Conservation (phyloP, 2,797 vertebrate genomes). For the Siniperca undulata region DNA sequence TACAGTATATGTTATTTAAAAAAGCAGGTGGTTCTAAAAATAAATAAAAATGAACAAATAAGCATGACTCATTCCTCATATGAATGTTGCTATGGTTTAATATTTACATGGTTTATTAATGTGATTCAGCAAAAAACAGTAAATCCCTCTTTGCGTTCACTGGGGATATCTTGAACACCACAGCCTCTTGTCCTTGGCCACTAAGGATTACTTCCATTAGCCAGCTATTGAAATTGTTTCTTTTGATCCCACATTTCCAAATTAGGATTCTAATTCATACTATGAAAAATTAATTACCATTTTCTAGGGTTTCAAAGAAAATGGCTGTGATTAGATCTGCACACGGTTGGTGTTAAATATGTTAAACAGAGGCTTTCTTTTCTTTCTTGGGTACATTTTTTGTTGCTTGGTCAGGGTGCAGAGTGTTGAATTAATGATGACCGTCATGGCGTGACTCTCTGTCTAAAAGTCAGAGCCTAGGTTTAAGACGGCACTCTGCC, state of each 20-base stretch:
- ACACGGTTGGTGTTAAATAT: conserved; percentile 79
- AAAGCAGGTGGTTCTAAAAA: conserved; percentile 1
- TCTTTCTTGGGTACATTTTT: conserved; percentile 50
- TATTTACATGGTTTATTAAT: conserved; percentile 66
- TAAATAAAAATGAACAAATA: conserved; percentile 12
- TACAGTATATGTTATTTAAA: conserved; percentile 2
- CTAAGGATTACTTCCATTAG: conserved; percentile 86
- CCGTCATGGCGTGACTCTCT: conserved; percentile 75
- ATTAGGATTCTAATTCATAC: conserved; percentile 92
- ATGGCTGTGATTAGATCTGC: conserved; percentile 79
- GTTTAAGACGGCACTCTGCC: conserved; percentile 46
- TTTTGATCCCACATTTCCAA: conserved; percentile 93
- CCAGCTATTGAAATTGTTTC: conserved; percentile 84
- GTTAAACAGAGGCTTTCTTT: conserved; percentile 56
- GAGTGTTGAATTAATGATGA: conserved; percentile 90
- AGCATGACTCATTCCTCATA: conserved; percentile 49
- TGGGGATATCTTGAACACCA: conserved; percentile 60
- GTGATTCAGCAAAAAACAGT: conserved; percentile 60
- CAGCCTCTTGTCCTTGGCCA: conserved; percentile 71
- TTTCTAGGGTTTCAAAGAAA: conserved; percentile 90
- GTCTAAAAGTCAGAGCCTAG: conserved; percentile 57
- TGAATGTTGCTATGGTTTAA: conserved; percentile 51
- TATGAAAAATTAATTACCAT: conserved; percentile 93
- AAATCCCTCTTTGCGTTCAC: conserved; percentile 57
- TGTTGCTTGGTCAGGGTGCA: conserved; percentile 73